Base-by-base conservation (phyloP, 1,140 invertebrate genomes). In the Parapsyche elsis region DNA sequence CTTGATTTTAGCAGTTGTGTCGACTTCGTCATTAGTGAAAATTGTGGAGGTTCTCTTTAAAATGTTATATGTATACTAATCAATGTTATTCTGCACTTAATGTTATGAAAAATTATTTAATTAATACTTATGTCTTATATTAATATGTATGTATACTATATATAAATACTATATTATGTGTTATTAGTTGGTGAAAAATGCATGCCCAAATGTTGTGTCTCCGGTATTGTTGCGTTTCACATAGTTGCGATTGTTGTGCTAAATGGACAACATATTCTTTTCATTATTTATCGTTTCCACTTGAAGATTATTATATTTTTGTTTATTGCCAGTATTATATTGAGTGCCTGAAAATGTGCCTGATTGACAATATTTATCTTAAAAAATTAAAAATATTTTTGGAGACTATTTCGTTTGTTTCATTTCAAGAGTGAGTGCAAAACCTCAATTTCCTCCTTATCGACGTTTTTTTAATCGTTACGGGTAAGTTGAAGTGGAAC, bases 1-100 rank as follows among this genome's bases (percentile, higher is more conserved):
- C 84, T 89, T 14, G 81, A 85, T 76, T 88, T 88, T 86, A 85
- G 86, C 64, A 88, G 88, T 81, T 87, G 86, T 16, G 83, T 84
- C 9, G 85, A 88, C 57, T 88, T 88, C 82, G 87, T 89, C 19
- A 59, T 44, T n/a, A 73, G 24, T 49, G 82, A 81, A 78, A 16
- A 7, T 9, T 64, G 30, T 77, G 24, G 57, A 1, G 26, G 23
- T 61, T 53, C 2, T 53, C 5, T 24, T 67, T 9, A 67, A 67
- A 26, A 2, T 23, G 12, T 26, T 0, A 9, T 67, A 59, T 76
- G 44, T 77, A 16, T 77, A 76, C 30, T 59, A 59, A 10, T 38
- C 7, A 1, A 49, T 76, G 38, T 26, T 67, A 24, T 67, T 23
- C 61, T 67, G 14, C 5, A 26, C 30, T 23, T 71, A n/a, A 30